These are phyloP conservation scores for Gymnarchus niloticus DNA, from an alignment of 2,113 vertebrate species.

Conservation along the genomic window DNA sequence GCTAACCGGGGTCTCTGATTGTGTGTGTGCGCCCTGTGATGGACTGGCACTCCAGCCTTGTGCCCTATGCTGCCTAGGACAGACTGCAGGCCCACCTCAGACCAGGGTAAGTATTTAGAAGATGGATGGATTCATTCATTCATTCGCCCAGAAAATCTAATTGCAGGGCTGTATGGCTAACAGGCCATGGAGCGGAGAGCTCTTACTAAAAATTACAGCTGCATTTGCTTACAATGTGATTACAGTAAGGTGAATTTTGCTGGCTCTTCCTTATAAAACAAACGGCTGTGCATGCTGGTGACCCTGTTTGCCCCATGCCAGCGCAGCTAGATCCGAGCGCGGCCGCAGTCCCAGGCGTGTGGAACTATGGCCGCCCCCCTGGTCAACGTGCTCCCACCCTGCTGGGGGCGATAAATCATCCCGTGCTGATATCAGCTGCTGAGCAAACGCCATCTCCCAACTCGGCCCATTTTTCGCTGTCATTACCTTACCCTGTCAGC, in stretches of 20 bases:
- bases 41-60: no score
- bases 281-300: neutral
- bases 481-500: conserved; percentile 27
- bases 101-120: no score
- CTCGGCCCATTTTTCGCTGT: conserved; percentile 55
- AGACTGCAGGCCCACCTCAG: no score
- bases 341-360: neutral
- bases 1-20: no score
- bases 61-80: no score
- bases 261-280: neutral
- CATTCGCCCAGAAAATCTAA: neutral
- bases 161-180: neutral
- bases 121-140: neutral
- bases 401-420: conserved; percentile 52
- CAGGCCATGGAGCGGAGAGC: no score
- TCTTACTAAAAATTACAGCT: no score
- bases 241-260: neutral
- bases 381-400: conserved; percentile 38
- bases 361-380: conserved; percentile 39
- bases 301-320: neutral
- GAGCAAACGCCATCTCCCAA: conserved; percentile 47
- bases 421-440: conserved; percentile 48
- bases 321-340: neutral
- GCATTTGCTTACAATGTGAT: neutral
- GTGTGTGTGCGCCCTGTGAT: no score